A percentile compares a stretch with the other conserved stretches of the same genome.
Evolutionary conservation across 1,140 invertebrate species (phyloP).

Genomic region (Polypedilum pembai): DNA sequence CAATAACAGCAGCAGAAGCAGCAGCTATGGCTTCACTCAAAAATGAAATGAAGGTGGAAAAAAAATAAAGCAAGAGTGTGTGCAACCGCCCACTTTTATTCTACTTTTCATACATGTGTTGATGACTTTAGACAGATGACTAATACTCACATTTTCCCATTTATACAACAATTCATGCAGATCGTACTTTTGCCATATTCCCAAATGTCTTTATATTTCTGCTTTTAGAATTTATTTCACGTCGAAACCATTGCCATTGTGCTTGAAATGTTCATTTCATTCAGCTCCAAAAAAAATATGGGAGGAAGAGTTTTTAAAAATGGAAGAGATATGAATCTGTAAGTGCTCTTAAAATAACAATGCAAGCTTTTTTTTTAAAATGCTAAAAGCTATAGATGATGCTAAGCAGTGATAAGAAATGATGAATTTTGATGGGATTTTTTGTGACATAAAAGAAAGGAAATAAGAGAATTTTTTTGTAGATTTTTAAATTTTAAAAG

Average conservation of each 20-base stretch:
- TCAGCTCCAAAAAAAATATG: neutral
- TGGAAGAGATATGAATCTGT: too few species aligned
- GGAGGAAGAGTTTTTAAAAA: neutral
- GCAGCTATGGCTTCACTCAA: neutral
- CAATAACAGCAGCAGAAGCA: neutral
- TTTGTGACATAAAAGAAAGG: too few species aligned
- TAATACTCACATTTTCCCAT: neutral
- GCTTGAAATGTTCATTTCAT: conserved; percentile 1
- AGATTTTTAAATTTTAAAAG: too few species aligned
- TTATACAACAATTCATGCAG: neutral
- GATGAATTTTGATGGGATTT: too few species aligned
- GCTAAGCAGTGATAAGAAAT: too few species aligned
- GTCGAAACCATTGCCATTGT: conserved; percentile 9
- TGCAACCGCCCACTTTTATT: neutral
- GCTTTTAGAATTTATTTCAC: neutral
- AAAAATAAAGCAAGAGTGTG: neutral
- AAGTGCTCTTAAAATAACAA: too few species aligned
- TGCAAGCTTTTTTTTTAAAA: too few species aligned
- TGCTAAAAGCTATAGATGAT: too few species aligned
- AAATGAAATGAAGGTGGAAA: neutral
- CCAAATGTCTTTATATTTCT: neutral
- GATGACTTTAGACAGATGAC: conserved; percentile 4
- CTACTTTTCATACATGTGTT: neutral
- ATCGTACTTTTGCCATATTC: neutral
- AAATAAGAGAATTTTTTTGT: too few species aligned